Evolutionary conservation across 2,113 vertebrate species (phyloP).

Genomic region (Callaeas wilsoni): DNA sequence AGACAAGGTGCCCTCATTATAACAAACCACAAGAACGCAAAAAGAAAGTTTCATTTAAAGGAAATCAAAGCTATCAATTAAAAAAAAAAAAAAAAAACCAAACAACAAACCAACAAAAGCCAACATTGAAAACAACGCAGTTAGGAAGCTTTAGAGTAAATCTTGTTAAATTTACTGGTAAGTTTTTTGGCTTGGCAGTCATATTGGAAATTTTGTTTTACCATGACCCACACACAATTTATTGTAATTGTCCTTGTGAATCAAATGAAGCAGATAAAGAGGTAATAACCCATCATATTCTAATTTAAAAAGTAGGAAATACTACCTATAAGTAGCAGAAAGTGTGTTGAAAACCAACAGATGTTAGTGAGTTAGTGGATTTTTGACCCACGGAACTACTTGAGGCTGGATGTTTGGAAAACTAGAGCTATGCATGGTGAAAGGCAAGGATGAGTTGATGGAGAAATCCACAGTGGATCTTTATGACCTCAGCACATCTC

Average conservation of each 20-base stretch:
- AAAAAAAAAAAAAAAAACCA: neutral
- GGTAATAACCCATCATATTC: neutral
- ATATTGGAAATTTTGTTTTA: neutral
- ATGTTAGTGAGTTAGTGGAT: neutral
- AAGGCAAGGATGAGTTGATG: neutral
- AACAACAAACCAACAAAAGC: neutral
- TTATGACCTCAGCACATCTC: neutral
- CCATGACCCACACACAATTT: neutral
- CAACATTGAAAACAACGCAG: neutral
- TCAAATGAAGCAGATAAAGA: neutral
- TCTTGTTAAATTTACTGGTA: neutral
- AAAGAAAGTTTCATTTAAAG: neutral
- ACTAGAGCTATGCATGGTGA: neutral
- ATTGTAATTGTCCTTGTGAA: neutral
- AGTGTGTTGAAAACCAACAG: accelerated
- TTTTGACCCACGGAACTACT: neutral
- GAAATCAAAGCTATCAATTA: neutral
- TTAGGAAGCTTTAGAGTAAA: neutral
- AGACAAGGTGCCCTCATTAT: neutral
- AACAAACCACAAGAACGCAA: neutral
- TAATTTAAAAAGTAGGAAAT: neutral
- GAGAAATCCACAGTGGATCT: neutral
- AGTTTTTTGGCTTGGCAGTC: neutral
- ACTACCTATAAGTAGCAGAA: neutral
- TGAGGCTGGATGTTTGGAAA: neutral